Evolutionary conservation across 2,888 invertebrate species (phyloP).

Genomic region (Chrysolina oricalcia): DNA sequence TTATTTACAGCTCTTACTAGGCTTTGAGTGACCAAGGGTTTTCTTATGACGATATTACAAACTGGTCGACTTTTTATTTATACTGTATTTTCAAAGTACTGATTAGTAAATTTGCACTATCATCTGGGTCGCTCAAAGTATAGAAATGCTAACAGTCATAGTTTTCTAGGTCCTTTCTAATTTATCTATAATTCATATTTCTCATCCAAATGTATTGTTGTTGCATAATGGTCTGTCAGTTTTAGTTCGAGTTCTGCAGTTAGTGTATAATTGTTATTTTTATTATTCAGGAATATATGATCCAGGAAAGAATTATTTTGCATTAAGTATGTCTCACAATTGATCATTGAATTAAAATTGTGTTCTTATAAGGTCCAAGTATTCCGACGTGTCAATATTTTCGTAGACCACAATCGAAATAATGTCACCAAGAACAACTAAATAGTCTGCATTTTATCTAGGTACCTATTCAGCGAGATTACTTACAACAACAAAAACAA

Average conservation of each 20-base stretch:
- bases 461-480: conserved; percentile 1
- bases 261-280: not conserved
- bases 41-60: not conserved
- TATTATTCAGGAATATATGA: not conserved
- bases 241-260: not conserved
- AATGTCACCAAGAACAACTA: not conserved
- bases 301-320: not conserved
- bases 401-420: not conserved
- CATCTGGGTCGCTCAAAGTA: too few relatives aligned
- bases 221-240: not conserved
- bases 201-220: not conserved
- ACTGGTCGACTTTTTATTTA: too few relatives aligned
- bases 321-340: not conserved
- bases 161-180: not conserved
- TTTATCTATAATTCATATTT: not conserved
- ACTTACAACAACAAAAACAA: too few relatives aligned
- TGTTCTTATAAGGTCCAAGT: not conserved
- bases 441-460: not conserved
- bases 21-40: not conserved
- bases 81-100: too few relatives aligned
- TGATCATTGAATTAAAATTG: conserved; percentile 3
- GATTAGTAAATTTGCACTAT: too few relatives aligned
- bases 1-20: not conserved
- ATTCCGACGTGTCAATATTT: not conserved
- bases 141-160: not conserved